Percentiles rank a stretch among this genome's conserved stretches.
phyloP scores from a whole-genome alignment of 2,888 invertebrate species.

The Amphipyra tragopoginis region DNA sequence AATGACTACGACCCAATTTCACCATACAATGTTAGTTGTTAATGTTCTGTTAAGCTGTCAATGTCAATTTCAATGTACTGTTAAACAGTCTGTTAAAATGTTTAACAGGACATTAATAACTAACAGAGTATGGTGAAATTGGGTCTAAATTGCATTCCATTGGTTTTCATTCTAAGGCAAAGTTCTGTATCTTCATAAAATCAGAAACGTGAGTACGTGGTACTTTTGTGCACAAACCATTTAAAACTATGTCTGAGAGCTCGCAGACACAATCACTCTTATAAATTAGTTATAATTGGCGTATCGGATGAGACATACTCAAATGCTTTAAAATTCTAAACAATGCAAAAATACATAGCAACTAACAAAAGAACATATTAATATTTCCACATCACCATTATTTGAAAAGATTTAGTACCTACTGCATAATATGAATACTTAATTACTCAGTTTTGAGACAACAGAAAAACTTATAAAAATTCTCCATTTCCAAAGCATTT shows the following conservation, averaged over 20 bases:
- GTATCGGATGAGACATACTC: conserved; percentile 2
- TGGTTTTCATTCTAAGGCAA: too few relatives aligned
- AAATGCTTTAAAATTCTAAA: conserved; percentile 3
- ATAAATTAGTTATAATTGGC: conserved; percentile 15
- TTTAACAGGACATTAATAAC: too few relatives aligned
- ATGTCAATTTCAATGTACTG: too few relatives aligned
- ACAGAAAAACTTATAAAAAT: not conserved
- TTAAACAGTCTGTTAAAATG: too few relatives aligned
- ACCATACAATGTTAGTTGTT: too few relatives aligned
- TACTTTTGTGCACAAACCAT: not conserved
- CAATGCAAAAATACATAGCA: conserved; percentile 7
- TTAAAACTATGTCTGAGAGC: not conserved
- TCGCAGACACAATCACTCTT: conserved; percentile 1
- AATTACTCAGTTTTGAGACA: not conserved
- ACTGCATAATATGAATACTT: not conserved
- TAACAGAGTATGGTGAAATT: too few relatives aligned
- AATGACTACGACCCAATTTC: too few relatives aligned
- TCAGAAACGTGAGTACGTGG: too few relatives aligned
- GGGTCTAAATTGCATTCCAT: too few relatives aligned
- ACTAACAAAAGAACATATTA: not conserved
- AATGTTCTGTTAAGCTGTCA: too few relatives aligned
- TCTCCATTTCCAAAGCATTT: not conserved
- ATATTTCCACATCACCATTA: not conserved
- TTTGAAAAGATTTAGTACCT: too few relatives aligned
- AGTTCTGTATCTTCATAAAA: too few relatives aligned